Evolutionary conservation across 2,888 invertebrate species (phyloP).

Genomic region (Drosophila peninsularis): DNA sequence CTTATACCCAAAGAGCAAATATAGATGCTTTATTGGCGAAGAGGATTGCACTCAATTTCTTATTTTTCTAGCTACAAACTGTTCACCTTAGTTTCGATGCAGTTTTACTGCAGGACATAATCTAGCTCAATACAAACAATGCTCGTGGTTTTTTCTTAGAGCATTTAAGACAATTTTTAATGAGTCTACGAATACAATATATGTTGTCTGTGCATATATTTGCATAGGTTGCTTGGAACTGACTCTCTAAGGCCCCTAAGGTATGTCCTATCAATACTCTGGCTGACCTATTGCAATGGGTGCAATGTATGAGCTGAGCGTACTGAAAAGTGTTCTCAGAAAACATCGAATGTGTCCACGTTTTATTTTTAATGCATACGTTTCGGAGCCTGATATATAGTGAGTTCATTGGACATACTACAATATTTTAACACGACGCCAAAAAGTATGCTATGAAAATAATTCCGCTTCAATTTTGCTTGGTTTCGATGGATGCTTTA

Average conservation of each 20-base stretch:
- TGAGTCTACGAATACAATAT: background rate
- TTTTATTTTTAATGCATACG: constrained; percentile 17
- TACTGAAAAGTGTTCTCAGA: background rate
- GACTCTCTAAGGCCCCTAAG: background rate
- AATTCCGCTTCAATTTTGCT: background rate
- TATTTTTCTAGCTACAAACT: background rate
- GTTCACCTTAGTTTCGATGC: background rate
- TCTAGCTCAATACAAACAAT: background rate
- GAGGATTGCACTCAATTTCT: background rate
- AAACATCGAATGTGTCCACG: background rate
- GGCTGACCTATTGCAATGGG: background rate
- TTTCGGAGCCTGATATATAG: background rate
- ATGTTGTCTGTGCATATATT: background rate
- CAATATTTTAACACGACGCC: background rate
- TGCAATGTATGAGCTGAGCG: background rate
- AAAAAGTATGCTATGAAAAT: constrained; percentile 29
- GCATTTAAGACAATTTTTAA: background rate
- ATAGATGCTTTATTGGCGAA: background rate
- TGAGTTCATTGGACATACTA: background rate
- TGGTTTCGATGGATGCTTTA: background rate
- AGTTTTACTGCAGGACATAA: background rate
- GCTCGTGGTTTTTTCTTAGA: background rate
- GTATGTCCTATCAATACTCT: background rate
- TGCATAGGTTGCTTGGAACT: background rate
- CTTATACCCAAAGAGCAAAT: background rate